Conservation (phyloP, 2,888 invertebrate species). For the Exephanes ischioxanthus region DNA sequence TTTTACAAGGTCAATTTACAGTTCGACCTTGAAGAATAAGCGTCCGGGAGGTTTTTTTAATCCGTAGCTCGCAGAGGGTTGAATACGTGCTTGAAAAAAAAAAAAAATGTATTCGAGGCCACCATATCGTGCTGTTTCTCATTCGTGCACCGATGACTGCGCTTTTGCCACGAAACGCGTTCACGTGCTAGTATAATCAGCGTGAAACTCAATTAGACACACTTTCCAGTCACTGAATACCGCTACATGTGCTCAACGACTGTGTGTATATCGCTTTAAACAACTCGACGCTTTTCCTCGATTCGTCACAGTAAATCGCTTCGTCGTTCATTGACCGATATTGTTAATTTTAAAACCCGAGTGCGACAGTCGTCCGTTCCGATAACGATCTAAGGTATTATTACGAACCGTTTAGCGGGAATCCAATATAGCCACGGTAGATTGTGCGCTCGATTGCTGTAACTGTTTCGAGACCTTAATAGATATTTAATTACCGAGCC, state of each 20-base stretch:
- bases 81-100: neutral
- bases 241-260: slow-evolving; percentile 6
- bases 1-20: no score
- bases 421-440: neutral
- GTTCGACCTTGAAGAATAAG: neutral
- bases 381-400: slow-evolving; percentile 56
- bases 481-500: slow-evolving; percentile 49
- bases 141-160: slow-evolving; percentile 25
- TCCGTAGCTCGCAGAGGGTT: neutral
- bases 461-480: slow-evolving; percentile 45
- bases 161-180: slow-evolving; percentile 29
- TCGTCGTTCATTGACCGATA: slow-evolving; percentile 38
- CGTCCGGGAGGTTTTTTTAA: neutral
- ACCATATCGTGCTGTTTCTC: slow-evolving; percentile 20
- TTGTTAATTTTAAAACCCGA: slow-evolving; percentile 20
- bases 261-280: slow-evolving; percentile 11
- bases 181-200: slow-evolving; percentile 37
- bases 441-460: neutral
- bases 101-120: slow-evolving; percentile 7
- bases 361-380: slow-evolving; percentile 49
- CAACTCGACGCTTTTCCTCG: slow-evolving; percentile 42
- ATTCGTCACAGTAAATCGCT: slow-evolving; percentile 24
- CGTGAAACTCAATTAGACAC: slow-evolving; percentile 59
- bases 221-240: slow-evolving; percentile 54
- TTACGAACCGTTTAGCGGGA: neutral